A percentile compares a stretch with the other conserved stretches of the same genome.
phyloP scores from a whole-genome alignment of 1,140 invertebrate genomes.

The Drosophila pruinosa region DNA sequence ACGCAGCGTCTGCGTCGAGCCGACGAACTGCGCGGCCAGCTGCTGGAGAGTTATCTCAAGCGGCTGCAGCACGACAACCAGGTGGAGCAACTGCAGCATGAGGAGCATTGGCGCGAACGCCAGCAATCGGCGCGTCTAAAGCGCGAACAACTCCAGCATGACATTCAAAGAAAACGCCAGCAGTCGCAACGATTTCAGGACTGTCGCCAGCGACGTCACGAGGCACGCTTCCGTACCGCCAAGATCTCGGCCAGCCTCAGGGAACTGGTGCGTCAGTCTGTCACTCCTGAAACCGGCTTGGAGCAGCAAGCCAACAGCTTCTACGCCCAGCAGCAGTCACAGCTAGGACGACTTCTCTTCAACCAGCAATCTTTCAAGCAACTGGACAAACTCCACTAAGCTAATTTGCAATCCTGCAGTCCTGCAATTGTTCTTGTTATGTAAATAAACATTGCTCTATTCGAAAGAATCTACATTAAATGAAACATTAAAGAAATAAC shows the following conservation, averaged over 20 bases:
- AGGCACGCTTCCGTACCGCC: constrained; percentile 67
- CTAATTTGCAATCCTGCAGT: not conserved
- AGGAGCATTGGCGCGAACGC: constrained; percentile 76
- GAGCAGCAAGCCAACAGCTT: constrained; percentile 32
- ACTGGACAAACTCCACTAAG: not conserved
- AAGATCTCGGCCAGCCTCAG: constrained; percentile 79
- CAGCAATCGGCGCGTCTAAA: constrained; percentile 61
- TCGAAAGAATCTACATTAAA: no score
- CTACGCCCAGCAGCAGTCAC: constrained; percentile 55
- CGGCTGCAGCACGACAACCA: constrained; percentile 77
- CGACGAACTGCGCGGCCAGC: constrained; percentile 60
- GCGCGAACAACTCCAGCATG: constrained; percentile 60
- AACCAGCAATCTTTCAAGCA: constrained; percentile 6
- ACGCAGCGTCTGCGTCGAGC: constrained; percentile 69
- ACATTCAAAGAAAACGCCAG: constrained; percentile 62
- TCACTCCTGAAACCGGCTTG: constrained; percentile 63
- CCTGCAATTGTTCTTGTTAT: constrained; percentile 51
- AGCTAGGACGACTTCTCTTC: constrained; percentile 59
- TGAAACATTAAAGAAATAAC: no score
- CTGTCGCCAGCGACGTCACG: constrained; percentile 54
- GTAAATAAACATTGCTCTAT: constrained; percentile 73
- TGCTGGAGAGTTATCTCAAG: constrained; percentile 64
- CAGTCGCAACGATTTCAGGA: constrained; percentile 72
- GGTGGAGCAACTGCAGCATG: constrained; percentile 74
- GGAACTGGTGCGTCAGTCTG: constrained; percentile 74